Evolutionary conservation across 2,888 invertebrate genomes (phyloP), one percentile per base, ranked within the genome.

Genomic region (Pristionchus entomophagus): DNA sequence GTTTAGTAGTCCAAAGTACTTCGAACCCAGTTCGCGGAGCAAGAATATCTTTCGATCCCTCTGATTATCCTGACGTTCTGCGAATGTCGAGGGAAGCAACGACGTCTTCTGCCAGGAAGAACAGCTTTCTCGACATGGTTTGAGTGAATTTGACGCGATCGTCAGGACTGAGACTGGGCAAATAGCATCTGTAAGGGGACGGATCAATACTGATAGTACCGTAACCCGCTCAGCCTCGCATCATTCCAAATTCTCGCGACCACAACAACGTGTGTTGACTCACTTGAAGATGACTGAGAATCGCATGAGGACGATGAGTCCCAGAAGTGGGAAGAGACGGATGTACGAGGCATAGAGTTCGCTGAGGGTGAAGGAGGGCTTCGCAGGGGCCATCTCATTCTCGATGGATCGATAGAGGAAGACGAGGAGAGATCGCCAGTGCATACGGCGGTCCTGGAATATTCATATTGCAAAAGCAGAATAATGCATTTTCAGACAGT

Each of bases 281-380:
- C 73, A 73, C 73, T 73, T 73, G 73, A 73, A 73, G 10, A 73
- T n/a, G n/a, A n/a, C n/a, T n/a, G n/a, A n/a, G n/a, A n/a, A n/a
- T n/a, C n/a, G n/a, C n/a, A n/a, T n/a, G 38, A 73, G 45, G 4
- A 73, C 73, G 22, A 73, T 45, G 8, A 73, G 12, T 41, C 73
- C 73, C 17, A 73, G 0, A 17, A 45, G 19, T 2, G 73, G 73
- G 45, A 73, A 73, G 73, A 73, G 73, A 1, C 73, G 38, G 2
- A 19, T 26, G 41, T 45, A 73, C 1, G 73, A 73, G n/a, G 73
- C 41, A 32, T 41, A 1, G 14, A 73, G 26, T 6, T 62, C 32
- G 1, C 32, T 32, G 32, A 32, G 32, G 32, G 62, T 32, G 35
- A 62, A 62, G 35, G 62, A 29, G 62, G 62, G 62, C 32, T 45